Evolutionary conservation across 2,113 vertebrate genomes (phyloP).

Genomic region (Variabilichromis moorii): DNA sequence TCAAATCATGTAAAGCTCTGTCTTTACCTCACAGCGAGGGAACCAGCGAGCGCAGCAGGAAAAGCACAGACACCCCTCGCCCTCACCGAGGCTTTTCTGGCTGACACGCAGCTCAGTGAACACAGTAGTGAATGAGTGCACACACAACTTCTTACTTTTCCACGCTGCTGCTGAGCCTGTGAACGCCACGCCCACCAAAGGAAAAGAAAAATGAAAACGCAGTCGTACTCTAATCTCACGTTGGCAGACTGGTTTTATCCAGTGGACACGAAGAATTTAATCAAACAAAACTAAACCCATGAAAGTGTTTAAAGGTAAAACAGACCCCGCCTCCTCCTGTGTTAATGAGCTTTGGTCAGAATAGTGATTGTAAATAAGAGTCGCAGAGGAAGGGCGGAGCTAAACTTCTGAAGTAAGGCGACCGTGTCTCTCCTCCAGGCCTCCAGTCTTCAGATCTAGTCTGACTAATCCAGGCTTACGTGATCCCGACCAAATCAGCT

Average conservation of each 20-base stretch:
- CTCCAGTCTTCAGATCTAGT: neutral
- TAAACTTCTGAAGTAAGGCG: neutral
- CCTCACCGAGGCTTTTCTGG: neutral
- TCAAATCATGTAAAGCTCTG: neutral
- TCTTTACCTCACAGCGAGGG: neutral
- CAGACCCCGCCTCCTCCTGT: neutral
- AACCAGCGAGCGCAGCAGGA: neutral
- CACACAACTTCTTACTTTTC: neutral
- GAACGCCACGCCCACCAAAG: neutral
- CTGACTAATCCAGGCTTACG: neutral
- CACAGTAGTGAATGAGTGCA: neutral
- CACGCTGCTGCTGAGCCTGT: neutral
- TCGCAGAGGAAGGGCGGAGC: neutral
- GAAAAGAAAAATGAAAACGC: neutral
- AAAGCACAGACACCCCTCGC: neutral
- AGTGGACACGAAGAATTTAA: neutral
- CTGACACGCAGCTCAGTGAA: neutral
- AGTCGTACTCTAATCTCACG: neutral
- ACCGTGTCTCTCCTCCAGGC: neutral
- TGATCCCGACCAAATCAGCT: neutral
- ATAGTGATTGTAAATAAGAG: neutral
- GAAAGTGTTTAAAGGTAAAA: neutral
- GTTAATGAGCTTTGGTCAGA: neutral
- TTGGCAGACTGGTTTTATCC: neutral
- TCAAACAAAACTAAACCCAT: neutral